Percentiles rank a stretch among this genome's conserved stretches.
Conservation (phyloP, 1,140 invertebrate genomes). For the Eurosta solidaginis region DNA sequence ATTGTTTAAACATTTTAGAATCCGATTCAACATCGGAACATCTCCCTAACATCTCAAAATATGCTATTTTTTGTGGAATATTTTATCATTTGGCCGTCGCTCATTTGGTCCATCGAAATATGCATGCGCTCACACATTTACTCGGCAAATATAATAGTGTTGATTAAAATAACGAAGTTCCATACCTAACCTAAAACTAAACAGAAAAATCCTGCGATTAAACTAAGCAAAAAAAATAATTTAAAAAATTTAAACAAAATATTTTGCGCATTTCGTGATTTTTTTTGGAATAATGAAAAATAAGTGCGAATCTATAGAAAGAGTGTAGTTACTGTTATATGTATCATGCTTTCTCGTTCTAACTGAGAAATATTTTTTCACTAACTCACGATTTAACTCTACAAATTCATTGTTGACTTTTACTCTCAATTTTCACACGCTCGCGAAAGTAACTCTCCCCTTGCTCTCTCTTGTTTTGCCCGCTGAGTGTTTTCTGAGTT, state of each 20-base stretch:
- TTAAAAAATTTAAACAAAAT: neutral
- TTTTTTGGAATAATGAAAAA: neutral
- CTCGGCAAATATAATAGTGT: neutral
- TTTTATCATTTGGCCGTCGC: neutral
- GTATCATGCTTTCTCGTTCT: neutral
- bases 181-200: neutral
- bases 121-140: conserved; percentile 12
- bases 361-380: no score
- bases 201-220: neutral
- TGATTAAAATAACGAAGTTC: neutral
- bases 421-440: no score
- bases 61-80: neutral
- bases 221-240: neutral
- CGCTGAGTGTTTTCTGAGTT: neutral
- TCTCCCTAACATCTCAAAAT: no score
- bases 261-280: conserved; percentile 13
- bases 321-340: neutral
- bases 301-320: neutral
- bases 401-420: no score
- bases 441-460: no score
- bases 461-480: neutral
- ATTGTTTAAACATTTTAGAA: no score
- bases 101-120: conserved; percentile 1
- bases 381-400: no score
- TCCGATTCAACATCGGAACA: no score